Evolutionary conservation across 2,797 vertebrate species (phyloP).

Genomic region (Enteromius mattozi): DNA sequence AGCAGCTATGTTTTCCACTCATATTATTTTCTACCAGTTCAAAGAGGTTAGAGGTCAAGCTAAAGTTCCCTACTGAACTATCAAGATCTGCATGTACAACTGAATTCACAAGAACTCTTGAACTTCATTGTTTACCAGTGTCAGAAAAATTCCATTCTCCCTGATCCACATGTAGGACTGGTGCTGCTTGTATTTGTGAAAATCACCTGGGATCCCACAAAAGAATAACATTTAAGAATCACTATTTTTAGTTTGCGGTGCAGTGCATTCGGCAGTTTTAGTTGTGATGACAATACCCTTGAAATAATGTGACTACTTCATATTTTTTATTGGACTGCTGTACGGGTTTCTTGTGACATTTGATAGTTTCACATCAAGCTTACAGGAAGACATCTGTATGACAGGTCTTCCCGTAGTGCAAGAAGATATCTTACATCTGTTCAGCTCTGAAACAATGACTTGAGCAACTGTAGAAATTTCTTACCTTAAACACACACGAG

Average conservation of each 20-base stretch:
- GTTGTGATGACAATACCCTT: not conserved
- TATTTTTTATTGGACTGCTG: not conserved
- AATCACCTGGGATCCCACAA: constrained; percentile 15
- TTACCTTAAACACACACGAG: not conserved
- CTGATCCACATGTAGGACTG: not conserved
- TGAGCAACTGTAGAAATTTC: not conserved
- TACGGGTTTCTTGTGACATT: constrained; percentile 21
- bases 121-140: not conserved
- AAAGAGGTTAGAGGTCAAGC: constrained; percentile 29
- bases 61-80: constrained; percentile 6
- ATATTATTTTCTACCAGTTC: constrained; percentile 29
- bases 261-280: constrained; percentile 3
- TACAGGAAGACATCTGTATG: constrained; percentile 24
- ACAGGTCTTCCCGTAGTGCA: constrained; percentile 5
- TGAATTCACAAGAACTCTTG: constrained; percentile 16
- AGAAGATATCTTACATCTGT: constrained; percentile 36
- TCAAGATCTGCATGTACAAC: not conserved
- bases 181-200: not conserved
- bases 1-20: constrained; percentile 2
- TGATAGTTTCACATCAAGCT: constrained; percentile 20
- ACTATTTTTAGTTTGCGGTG: not conserved
- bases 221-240: not conserved
- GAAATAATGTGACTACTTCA: not conserved
- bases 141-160: not conserved
- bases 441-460: constrained; percentile 21